A percentile compares a stretch with the other conserved stretches of the same genome.
These are phyloP conservation scores for Petrocephalus schoutedeni DNA, from an alignment of 2,797 vertebrate genomes.

Conservation along the genomic window DNA sequence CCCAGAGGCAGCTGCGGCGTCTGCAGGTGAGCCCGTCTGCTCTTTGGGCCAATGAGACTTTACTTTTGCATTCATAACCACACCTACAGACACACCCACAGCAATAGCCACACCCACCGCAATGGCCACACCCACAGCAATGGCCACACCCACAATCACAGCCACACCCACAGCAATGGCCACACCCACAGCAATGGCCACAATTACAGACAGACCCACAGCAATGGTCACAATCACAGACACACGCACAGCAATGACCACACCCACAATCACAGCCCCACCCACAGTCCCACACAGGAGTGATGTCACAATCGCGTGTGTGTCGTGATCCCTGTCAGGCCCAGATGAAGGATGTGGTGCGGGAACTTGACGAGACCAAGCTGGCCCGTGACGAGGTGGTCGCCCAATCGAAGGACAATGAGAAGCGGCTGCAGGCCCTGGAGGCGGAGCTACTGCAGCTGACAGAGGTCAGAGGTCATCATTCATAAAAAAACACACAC, in stretches of 20 bases:
- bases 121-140: too few relatives aligned
- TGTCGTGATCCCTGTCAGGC: constrained; percentile 47
- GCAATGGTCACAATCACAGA: too few relatives aligned
- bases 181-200: too few relatives aligned
- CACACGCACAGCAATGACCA: too few relatives aligned
- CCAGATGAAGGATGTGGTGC: constrained; percentile 81
- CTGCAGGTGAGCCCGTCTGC: constrained; percentile 62
- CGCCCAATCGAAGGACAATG: constrained; percentile 69
- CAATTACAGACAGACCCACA: too few relatives aligned
- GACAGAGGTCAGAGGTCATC: constrained; percentile 67
- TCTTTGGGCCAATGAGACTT: background rate
- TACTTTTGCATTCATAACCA: background rate
- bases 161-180: too few relatives aligned
- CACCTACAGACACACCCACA: background rate
- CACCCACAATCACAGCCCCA: too few relatives aligned
- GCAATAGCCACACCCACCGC: too few relatives aligned
- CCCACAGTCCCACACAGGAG: background rate
- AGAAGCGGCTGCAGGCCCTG: constrained; percentile 80
- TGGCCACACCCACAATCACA: too few relatives aligned
- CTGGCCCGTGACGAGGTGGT: constrained; percentile 73
- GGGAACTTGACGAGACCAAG: constrained; percentile 78
- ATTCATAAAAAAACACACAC: background rate
- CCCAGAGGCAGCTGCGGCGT: constrained; percentile 70
- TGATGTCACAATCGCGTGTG: background rate
- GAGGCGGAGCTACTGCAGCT: constrained; percentile 81